Conservation (phyloP, 30 jellyfish, hydroid and myxozoan species). For the Clytia hemisphaerica region DNA sequence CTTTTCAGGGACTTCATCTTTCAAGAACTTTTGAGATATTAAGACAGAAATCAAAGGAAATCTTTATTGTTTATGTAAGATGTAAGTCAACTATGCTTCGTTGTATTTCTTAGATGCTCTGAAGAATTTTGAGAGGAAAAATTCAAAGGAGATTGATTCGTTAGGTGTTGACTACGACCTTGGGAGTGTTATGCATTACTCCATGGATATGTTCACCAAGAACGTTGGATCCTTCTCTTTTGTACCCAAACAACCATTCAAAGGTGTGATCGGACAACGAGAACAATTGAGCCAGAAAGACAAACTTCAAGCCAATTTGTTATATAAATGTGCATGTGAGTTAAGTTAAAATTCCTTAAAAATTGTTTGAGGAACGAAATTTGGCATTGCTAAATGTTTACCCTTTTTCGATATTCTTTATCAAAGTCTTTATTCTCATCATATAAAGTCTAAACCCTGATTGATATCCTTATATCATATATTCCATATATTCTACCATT, state of each 20-base stretch:
- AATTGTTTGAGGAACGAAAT: no score
- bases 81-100: not conserved
- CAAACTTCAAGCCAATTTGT: constrained; percentile 46
- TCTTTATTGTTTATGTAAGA: no score
- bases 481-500: no score
- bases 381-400: no score
- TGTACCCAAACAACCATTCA: constrained; percentile 42
- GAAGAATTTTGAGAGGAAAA: not conserved
- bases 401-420: no score
- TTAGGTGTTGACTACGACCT: constrained; percentile 45
- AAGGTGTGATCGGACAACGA: constrained; percentile 39
- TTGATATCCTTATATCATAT: no score
- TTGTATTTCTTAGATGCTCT: not conserved
- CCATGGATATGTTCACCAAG: constrained; percentile 59
- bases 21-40: no score
- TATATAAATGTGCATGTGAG: constrained; percentile 79
- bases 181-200: constrained; percentile 64
- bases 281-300: constrained; percentile 50
- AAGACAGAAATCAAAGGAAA: no score
- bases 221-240: constrained; percentile 54
- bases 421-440: no score
- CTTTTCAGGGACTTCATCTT: no score
- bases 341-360: no score
- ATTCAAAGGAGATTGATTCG: not conserved
- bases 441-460: no score